Percentiles rank a stretch among this genome's conserved stretches.
These are phyloP conservation scores for Opisthocomus hoazin DNA, from an alignment of 2,113 vertebrate genomes.

Conservation along the genomic window DNA sequence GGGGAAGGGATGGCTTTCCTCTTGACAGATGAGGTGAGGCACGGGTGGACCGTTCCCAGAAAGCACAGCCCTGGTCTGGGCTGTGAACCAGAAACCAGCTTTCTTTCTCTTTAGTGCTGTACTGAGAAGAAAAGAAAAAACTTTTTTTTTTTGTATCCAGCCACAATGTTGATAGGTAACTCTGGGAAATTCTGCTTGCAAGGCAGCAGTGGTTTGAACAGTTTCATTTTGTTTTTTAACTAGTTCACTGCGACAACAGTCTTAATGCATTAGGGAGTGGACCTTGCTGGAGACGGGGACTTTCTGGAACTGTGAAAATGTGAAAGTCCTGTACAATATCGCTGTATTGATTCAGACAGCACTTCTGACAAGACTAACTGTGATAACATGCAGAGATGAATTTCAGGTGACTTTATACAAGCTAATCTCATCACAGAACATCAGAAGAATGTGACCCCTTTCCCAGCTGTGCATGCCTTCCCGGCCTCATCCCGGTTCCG, in stretches of 20 bases:
- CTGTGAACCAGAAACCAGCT: neutral
- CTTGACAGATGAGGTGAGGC: neutral
- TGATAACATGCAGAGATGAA: neutral
- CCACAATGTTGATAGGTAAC: neutral
- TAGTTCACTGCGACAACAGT: neutral
- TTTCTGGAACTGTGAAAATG: conserved; percentile 26
- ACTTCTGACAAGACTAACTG: neutral
- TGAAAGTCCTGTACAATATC: neutral
- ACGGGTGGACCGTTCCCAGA: neutral
- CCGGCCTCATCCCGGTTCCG: accelerated
- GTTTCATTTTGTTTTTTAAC: neutral
- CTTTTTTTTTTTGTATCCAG: neutral
- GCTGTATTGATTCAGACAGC: neutral
- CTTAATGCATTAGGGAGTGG: neutral
- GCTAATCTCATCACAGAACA: neutral
- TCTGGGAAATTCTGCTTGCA: neutral
- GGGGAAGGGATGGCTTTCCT: neutral
- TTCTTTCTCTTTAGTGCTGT: neutral
- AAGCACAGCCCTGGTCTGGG: neutral
- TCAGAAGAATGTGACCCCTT: neutral
- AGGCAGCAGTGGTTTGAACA: neutral
- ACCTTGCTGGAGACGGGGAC: neutral
- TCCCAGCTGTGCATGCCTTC: neutral
- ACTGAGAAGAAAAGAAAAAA: neutral
- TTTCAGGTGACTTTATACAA: conserved; percentile 9